A percentile compares a stretch with the other conserved stretches of the same genome.
phyloP scores from a whole-genome alignment of 2,113 vertebrate genomes.

The Catagonus wagneri region DNA sequence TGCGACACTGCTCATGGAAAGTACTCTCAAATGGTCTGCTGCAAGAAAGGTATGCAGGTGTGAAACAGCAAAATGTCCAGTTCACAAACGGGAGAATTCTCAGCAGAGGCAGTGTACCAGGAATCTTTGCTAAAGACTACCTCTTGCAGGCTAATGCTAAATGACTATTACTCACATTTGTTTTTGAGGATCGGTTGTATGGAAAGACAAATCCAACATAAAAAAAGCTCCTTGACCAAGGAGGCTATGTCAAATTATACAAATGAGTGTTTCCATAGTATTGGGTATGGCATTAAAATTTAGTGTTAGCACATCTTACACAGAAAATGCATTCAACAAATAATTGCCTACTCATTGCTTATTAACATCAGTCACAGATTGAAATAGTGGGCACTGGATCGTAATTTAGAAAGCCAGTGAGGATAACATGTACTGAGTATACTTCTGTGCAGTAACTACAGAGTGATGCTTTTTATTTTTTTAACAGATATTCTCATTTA shows the following conservation, averaged over 20 bases:
- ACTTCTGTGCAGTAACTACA: neutral
- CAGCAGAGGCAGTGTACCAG: fast-evolving
- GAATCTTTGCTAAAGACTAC: neutral
- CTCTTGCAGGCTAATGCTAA: fast-evolving
- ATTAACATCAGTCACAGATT: neutral
- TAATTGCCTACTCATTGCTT: neutral
- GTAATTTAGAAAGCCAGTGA: neutral
- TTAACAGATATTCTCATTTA: neutral
- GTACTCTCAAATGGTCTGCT: neutral
- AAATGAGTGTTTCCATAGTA: neutral
- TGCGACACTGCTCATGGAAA: neutral
- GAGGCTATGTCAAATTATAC: neutral
- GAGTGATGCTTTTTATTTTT: neutral
- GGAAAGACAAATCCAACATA: neutral
- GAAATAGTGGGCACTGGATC: neutral
- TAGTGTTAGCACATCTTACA: neutral
- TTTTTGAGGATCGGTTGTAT: fast-evolving
- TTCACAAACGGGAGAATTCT: neutral
- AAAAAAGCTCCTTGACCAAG: neutral
- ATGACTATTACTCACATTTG: neutral
- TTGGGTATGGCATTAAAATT: neutral
- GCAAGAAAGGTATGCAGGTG: neutral
- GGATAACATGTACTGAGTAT: neutral
- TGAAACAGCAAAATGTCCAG: neutral
- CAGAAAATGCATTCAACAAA: neutral